These are phyloP conservation scores for Stenodera caucasica DNA, from an alignment of 2,888 invertebrate genomes.

Conservation along the genomic window DNA sequence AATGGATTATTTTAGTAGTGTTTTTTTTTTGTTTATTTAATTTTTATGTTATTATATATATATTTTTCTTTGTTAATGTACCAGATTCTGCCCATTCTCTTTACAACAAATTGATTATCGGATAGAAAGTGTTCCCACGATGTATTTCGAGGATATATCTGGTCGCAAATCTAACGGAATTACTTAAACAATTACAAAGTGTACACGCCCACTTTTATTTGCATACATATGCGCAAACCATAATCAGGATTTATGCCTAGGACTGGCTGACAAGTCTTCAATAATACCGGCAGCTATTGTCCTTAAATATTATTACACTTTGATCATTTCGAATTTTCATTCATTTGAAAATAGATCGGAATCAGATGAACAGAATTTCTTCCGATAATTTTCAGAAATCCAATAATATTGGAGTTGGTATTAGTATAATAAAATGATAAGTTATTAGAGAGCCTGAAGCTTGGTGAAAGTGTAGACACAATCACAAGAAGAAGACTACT, in stretches of 20 bases:
- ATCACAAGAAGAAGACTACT: background rate
- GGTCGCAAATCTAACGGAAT: slow-evolving; percentile 39
- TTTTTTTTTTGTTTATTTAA: background rate
- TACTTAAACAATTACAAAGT: slow-evolving; percentile 42
- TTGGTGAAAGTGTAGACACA: background rate
- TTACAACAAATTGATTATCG: slow-evolving; percentile 36
- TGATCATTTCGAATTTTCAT: background rate
- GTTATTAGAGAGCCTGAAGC: background rate
- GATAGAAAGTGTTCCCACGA: slow-evolving; percentile 46
- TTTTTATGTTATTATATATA: too few species aligned
- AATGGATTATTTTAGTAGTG: background rate
- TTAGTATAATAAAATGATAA: background rate
- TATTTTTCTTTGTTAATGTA: slow-evolving; percentile 7
- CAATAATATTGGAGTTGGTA: background rate
- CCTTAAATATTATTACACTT: background rate
- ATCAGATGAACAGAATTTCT: too few species aligned
- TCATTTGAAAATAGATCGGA: background rate
- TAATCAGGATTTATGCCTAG: slow-evolving; percentile 34
- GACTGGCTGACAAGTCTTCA: slow-evolving; percentile 14
- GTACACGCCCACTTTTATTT: slow-evolving; percentile 46
- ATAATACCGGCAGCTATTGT: slow-evolving; percentile 2
- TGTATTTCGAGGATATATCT: slow-evolving; percentile 35
- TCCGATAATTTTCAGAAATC: too few species aligned
- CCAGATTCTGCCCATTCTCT: slow-evolving; percentile 27
- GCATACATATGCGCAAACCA: slow-evolving; percentile 38